Conservation (phyloP, 2,797 vertebrate genomes). For the Cuniculus paca region DNA sequence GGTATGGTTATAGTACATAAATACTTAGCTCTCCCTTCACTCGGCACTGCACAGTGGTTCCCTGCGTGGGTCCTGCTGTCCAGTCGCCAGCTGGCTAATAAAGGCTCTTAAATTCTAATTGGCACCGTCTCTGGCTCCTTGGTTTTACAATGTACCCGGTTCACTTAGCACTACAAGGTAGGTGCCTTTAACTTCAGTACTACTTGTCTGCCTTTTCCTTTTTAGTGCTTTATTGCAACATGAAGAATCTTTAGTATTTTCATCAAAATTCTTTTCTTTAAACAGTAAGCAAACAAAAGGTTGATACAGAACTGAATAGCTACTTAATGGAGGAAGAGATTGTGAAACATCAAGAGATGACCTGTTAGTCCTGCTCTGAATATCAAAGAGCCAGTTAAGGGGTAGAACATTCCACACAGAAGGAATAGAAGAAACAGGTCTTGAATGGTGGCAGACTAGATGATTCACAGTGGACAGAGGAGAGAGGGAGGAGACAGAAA, state of each 20-base stretch:
- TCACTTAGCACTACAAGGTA: neutral
- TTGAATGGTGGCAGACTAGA: neutral
- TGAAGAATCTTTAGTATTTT: neutral
- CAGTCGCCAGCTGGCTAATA: too few species aligned
- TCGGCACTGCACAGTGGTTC: too few species aligned
- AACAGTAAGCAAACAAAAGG: neutral
- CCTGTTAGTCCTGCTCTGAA: neutral
- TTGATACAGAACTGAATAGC: neutral
- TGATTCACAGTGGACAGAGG: neutral
- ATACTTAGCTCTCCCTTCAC: too few species aligned
- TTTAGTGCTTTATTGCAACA: neutral
- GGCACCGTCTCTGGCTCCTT: too few species aligned
- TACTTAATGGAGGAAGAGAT: neutral
- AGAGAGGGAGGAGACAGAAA: neutral
- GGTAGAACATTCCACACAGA: neutral
- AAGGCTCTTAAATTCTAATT: too few species aligned
- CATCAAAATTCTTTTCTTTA: neutral
- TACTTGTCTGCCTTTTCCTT: neutral
- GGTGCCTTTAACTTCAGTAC: neutral
- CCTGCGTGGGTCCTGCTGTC: too few species aligned
- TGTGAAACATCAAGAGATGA: neutral
- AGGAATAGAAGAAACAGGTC: neutral
- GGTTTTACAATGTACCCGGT: too few species aligned
- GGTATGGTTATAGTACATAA: too few species aligned
- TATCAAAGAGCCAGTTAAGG: constrained; percentile 13